These are phyloP conservation scores for Lutjanus campechanus DNA, from an alignment of 2,797 vertebrate genomes.

Conservation along the genomic window DNA sequence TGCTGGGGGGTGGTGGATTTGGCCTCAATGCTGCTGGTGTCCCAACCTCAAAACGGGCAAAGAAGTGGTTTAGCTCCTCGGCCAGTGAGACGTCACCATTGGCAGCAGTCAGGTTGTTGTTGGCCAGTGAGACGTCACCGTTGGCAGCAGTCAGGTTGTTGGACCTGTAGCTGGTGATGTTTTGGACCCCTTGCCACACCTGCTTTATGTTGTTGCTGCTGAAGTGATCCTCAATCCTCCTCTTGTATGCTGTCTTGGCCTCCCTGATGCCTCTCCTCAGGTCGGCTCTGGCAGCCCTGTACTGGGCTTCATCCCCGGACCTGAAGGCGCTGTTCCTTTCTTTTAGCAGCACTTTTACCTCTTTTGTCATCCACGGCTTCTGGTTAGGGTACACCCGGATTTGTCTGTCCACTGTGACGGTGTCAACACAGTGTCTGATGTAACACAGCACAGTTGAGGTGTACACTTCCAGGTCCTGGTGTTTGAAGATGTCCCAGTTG, in stretches of 20 bases:
- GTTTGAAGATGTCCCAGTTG: not conserved
- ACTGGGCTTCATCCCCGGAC: not conserved
- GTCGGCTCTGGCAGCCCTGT: not conserved
- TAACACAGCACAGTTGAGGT: not conserved
- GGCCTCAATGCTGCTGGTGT: not conserved
- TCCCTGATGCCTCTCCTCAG: not conserved
- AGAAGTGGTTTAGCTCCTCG: not conserved
- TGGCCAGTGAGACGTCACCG: fast-evolving
- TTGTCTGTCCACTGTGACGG: not conserved
- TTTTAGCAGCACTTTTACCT: not conserved
- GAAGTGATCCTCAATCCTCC: not conserved
- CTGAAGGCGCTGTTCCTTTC: not conserved
- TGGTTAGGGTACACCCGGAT: not conserved
- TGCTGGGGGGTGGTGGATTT: not conserved
- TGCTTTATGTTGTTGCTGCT: not conserved
- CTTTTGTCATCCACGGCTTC: not conserved
- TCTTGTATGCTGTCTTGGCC: not conserved
- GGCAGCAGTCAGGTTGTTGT: too few species aligned
- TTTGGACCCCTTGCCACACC: not conserved
- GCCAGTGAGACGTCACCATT: not conserved
- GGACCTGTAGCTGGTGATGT: not conserved
- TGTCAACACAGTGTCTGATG: not conserved
- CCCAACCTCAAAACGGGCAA: not conserved
- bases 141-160: too few species aligned
- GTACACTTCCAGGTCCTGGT: not conserved